Percentiles rank a stretch among this genome's conserved stretches.
Evolutionary conservation across 2,113 vertebrate species (phyloP).

Genomic region (Brienomyrus brachyistius): DNA sequence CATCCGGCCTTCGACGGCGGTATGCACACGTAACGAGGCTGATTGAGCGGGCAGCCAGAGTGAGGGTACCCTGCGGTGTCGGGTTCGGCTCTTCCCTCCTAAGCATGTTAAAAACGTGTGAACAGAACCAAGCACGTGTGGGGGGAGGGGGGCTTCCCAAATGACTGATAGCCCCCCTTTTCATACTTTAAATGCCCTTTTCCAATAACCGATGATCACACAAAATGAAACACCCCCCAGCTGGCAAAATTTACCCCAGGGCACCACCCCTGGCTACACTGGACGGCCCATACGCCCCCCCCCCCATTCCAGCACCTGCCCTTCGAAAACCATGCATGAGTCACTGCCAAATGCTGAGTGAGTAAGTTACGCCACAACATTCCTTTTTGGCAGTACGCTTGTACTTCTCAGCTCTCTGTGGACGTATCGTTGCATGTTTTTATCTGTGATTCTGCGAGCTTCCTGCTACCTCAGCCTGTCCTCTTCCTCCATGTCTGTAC

Average conservation of each 20-base stretch:
- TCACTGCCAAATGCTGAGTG: not conserved
- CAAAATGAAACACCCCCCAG: not conserved
- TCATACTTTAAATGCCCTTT: not conserved
- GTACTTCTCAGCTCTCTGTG: not conserved
- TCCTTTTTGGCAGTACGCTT: not conserved
- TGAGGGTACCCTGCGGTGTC: not conserved
- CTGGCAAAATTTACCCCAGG: not conserved
- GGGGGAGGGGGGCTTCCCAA: not conserved
- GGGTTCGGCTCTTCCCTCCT: not conserved
- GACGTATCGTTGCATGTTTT: not conserved
- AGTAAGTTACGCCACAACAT: not conserved
- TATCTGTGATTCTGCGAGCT: not conserved
- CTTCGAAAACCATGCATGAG: not conserved
- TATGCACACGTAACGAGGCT: not conserved
- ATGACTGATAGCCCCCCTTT: not conserved
- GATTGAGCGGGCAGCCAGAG: not conserved
- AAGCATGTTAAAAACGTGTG: not conserved
- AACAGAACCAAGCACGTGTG: not conserved
- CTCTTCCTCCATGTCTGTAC: not conserved
- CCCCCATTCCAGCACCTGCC: not conserved
- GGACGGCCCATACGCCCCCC: not conserved
- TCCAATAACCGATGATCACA: not conserved
- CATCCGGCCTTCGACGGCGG: no score
- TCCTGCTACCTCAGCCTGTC: not conserved
- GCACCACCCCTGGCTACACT: not conserved